These are phyloP conservation scores for Mirza zaza DNA, from an alignment of 2,113 vertebrate species.

Conservation along the genomic window DNA sequence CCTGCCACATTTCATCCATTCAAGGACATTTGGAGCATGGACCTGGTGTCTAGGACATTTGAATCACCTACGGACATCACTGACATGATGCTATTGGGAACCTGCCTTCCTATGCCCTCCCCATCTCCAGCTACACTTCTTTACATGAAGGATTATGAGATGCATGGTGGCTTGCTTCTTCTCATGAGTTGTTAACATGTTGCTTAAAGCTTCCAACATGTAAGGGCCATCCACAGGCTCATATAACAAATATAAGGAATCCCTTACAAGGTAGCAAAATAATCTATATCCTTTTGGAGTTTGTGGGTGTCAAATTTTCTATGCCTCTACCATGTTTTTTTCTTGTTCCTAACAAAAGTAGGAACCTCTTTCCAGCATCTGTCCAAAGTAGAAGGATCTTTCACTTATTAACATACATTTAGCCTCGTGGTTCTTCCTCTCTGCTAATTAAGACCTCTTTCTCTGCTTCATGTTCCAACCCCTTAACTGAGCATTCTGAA, in stretches of 20 bases:
- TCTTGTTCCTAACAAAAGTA: neutral
- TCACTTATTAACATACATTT: neutral
- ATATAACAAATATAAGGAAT: neutral
- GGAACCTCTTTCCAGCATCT: neutral
- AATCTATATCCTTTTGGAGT: neutral
- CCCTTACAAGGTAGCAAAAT: neutral
- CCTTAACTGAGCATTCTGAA: neutral
- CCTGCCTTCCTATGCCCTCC: neutral
- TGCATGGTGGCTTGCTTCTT: neutral
- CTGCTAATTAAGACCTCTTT: neutral
- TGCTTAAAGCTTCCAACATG: neutral
- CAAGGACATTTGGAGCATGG: neutral
- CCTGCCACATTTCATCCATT: neutral
- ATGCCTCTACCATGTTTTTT: neutral
- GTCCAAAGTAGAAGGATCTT: neutral
- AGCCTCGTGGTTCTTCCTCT: neutral
- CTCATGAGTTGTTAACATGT: neutral
- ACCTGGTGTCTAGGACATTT: neutral
- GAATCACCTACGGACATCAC: too few relatives aligned
- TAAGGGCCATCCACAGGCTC: accelerated
- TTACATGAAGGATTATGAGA: neutral
- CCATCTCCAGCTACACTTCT: neutral
- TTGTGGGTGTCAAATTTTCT: neutral
- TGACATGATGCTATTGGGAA: neutral
- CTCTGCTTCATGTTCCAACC: neutral